Percentiles rank a stretch among this genome's conserved stretches.
phyloP scores from a whole-genome alignment of 2,113 vertebrate species.

The Tyrannus savana region DNA sequence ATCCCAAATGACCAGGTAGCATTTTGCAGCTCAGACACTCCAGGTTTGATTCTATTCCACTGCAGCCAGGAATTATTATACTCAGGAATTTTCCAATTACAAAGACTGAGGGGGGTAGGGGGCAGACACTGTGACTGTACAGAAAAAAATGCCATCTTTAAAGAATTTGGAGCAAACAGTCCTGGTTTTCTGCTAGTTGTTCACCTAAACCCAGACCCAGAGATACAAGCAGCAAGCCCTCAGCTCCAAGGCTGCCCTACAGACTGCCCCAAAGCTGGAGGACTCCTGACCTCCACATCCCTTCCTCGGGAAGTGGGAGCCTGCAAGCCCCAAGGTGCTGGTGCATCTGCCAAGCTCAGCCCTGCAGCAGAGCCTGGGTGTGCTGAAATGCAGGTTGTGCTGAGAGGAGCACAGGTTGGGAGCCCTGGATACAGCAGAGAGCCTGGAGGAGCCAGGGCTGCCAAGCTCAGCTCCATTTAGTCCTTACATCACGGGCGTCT shows the following conservation, averaged over 20 bases:
- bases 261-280: background rate
- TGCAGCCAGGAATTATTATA: background rate
- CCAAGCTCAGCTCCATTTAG: background rate
- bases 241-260: background rate
- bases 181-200: background rate
- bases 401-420: background rate
- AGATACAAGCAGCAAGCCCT: background rate
- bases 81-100: background rate
- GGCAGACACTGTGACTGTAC: background rate
- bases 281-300: background rate
- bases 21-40: background rate
- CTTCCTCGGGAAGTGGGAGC: background rate
- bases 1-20: background rate
- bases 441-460: background rate
- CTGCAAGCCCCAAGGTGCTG: background rate
- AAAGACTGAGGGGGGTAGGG: background rate
- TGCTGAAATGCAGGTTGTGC: background rate
- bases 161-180: background rate
- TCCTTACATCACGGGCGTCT: background rate
- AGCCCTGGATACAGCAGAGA: background rate
- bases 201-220: background rate
- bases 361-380: background rate
- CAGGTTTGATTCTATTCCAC: background rate
- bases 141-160: background rate
- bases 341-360: background rate